Base-by-base conservation (phyloP, 2,113 vertebrate genomes). In the Enhydra lutris region DNA sequence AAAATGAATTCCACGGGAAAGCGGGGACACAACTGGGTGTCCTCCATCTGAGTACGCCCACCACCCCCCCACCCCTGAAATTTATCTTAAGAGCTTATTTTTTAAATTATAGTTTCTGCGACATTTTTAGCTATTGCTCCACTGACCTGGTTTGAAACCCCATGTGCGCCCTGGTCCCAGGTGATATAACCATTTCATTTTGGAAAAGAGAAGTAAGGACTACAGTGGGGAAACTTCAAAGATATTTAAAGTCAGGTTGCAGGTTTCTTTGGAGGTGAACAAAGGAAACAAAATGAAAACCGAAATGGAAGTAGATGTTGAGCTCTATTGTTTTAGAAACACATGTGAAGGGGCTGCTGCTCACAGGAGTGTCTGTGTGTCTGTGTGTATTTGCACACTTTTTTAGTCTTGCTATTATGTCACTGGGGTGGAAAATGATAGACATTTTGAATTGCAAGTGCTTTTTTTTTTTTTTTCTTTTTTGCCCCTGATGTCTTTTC, bases 91-190 rank as follows among this genome's bases (percentile, higher is more conserved):
- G 8, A 95, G 80, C 11, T 73, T 55, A 50, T 34, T 83, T 82
- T 80, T 97, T 57, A 85, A 91, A 85, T 81, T 11, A 96, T 89
- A 69, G 97, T 94, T 71, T 94, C 69, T 7, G 39, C 94, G 71
- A 0, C 50, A 97, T 84, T 98, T 87, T 95, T 92, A 95, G 42
- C 5, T 92, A 93, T 50, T 92, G 20, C 4, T 92, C 79, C 61
- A 50, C 24, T 83, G 59, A 86, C 95, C 50, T 47, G 4, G 29
- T 97, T 97, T 97, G 81, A 94, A 98, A 97, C 97, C 78, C 76
- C 91, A 47, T 20, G 34, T 89, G 29, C n/a, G 10, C 2, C 3
- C 0, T 89, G 6, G 80, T 86, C 80, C 82, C 93, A 4, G 69
- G 7, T 45, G 85, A 26, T 73, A 73, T 89, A 92, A 93, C 92